Evolutionary conservation across 1,140 invertebrate species (phyloP), one percentile per base, ranked within the genome.

Genomic region (Metopolophium dirhodum): DNA sequence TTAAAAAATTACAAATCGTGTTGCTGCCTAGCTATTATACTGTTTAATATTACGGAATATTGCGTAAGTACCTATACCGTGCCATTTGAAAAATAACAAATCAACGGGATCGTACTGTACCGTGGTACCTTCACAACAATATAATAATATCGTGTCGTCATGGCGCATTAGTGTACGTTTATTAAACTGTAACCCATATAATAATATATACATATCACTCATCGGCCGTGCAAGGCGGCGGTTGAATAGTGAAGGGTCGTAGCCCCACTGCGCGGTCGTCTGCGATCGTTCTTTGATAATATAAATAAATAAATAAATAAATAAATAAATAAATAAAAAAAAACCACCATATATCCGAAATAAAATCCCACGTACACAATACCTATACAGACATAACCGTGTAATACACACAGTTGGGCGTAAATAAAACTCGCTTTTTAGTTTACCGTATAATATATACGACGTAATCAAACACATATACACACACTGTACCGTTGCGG

Each of bases 271-370:
- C 61, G 3, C 61, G 30, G 61, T 68, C 30, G 30, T 68, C 61
- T 68, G 61, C 30, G 30, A 77, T 77, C 61, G 61, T 77, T 77
- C 61, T 77, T 77, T 77, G 61, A 77, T 77, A 77, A 77, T n/a
- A 68, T 14, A 51, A 77, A 54, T 23, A 54, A 54, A 23, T 54
- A 54, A 54, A 54, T 41, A 54, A n/a, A n/a, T n/a, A n/a, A n/a
- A n/a, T n/a, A n/a, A n/a, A n/a, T n/a, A n/a, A n/a, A n/a, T n/a
- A n/a, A n/a, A n/a, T n/a, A n/a, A n/a, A n/a, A n/a, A 54, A 54
- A 47, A 47, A 47, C 8, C 45, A 4, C 61, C 14, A 30, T n/a
- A n/a, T 77, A 77, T 77, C 61, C 61, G 61, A 77, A 77, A 77
- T 77, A 77, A 77, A 77, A 77, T 77, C 61, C 61, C 61, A 77